Conservation (phyloP, 1,140 invertebrate species). For the Cherax quadricarinatus region DNA sequence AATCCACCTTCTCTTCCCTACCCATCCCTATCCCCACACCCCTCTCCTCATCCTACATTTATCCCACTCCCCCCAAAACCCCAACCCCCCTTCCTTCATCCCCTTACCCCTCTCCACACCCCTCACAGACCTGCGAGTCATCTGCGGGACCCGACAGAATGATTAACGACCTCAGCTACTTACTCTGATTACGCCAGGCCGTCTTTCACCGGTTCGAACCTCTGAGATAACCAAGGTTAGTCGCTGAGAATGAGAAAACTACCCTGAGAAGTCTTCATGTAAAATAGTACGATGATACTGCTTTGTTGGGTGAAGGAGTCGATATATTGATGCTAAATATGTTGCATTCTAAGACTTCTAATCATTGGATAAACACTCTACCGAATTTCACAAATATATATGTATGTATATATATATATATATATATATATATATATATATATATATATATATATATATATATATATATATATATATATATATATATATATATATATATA, state of each 20-base stretch:
- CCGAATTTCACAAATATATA: no score
- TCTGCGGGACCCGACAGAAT: constrained; percentile 55
- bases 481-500: no score
- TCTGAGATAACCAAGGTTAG: constrained; percentile 31
- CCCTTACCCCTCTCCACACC: neutral
- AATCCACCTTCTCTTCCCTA: neutral
- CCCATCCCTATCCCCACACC: neutral
- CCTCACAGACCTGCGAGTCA: constrained; percentile 23
- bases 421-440: neutral
- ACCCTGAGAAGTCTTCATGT: neutral
- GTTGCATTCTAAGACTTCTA: no score
- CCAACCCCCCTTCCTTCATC: neutral
- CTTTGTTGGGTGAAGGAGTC: neutral
- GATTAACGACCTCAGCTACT: constrained; percentile 61
- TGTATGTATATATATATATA: neutral
- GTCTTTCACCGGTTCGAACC: constrained; percentile 44
- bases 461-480: no score
- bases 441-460: no score
- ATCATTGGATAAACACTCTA: no score
- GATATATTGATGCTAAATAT: no score
- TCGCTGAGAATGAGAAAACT: constrained; percentile 11
- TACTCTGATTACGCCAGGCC: constrained; percentile 63
- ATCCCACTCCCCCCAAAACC: neutral
- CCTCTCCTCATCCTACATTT: neutral
- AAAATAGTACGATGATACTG: neutral